Base-by-base conservation (phyloP, 2,888 invertebrate genomes). In the Blera fallax region DNA sequence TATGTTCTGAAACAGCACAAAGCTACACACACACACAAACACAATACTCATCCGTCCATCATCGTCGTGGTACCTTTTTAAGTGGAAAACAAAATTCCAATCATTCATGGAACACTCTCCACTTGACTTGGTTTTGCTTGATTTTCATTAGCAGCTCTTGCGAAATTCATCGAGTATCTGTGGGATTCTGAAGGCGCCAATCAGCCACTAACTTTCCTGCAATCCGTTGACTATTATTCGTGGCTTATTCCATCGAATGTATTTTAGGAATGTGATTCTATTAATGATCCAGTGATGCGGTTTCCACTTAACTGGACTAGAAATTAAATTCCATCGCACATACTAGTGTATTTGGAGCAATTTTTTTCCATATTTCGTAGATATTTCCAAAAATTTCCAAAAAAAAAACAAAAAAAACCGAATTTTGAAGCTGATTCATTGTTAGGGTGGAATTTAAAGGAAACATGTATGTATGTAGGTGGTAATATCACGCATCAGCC, bases 71-170 rank as follows among this genome's bases (percentile, higher is more conserved):
- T 73, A 64, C 62, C 73, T 73, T 64, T 43, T 21, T 43, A 62
- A 73, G 62, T 73, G 73, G 62, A 64, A 73, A 73, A 54, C 73
- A 54, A 32, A 62, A 62, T 73, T 62, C 73, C 62, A 60, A 73
- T 73, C 73, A 62, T 62, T 73, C 73, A 37, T 52, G 18, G 18
- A 54, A 52, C 37, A 40, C 64, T 32, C 29, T 32, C 29, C 45
- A 64, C 69, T 69, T 67, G 65, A 65, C 21, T 50, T 50, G 24
- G 10, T 24, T 37, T 60, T 48, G n/a, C 18, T 29, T 60, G 50
- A 14, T 48, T 34, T 27, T 18, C 7, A 16, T 64, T 40, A 29
- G 32, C 29, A 43, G 14, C 5, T 73, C 50, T 62, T 73, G 62
- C 60, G 73, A 64, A 74, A 64, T 74, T 74, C 54, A 50, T 18